These are phyloP conservation scores for Drosophila jambulina DNA, from an alignment of 1,140 invertebrate species.

Conservation along the genomic window DNA sequence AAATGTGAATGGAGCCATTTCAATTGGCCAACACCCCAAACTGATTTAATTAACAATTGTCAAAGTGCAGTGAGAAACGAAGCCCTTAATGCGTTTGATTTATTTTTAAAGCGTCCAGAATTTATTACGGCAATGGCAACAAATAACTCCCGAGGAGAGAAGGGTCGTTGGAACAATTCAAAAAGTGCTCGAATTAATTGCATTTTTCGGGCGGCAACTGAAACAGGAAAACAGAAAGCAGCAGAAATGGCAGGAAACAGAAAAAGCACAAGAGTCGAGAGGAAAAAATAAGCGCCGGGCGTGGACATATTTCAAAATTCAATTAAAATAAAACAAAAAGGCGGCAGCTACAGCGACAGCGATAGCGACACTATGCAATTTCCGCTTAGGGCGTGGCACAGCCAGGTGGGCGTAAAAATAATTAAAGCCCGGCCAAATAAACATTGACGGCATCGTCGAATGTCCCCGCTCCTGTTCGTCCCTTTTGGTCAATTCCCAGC, in stretches of 20 bases:
- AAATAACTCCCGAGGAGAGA: conserved; percentile 37
- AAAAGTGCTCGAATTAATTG: conserved; percentile 80
- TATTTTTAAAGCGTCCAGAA: conserved; percentile 58
- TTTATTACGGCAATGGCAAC: conserved; percentile 63
- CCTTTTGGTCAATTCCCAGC: conserved; percentile 20
- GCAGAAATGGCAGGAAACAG: conserved; percentile 23
- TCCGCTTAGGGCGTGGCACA: conserved; percentile 64
- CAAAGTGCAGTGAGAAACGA: not conserved
- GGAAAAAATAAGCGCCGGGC: conserved; percentile 24
- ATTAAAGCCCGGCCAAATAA: conserved; percentile 66
- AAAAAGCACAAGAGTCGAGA: conserved; percentile 14
- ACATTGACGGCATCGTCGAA: conserved; percentile 44
- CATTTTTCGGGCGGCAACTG: conserved; percentile 57
- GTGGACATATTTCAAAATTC: conserved; percentile 79
- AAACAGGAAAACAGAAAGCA: conserved; percentile 31
- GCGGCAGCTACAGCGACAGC: conserved; percentile 29
- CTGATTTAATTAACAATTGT: conserved; percentile 70
- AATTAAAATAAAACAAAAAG: conserved; percentile 80
- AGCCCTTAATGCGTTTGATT: conserved; percentile 68
- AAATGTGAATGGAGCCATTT: conserved; percentile 24
- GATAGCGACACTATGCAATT: conserved; percentile 75
- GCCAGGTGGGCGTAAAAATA: conserved; percentile 79
- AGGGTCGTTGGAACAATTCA: conserved; percentile 62
- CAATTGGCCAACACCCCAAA: conserved; percentile 24
- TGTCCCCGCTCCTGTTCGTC: not conserved